A percentile compares a stretch with the other conserved stretches of the same genome.
Conservation (phyloP, 2,113 vertebrate genomes). For the Esox niger region DNA sequence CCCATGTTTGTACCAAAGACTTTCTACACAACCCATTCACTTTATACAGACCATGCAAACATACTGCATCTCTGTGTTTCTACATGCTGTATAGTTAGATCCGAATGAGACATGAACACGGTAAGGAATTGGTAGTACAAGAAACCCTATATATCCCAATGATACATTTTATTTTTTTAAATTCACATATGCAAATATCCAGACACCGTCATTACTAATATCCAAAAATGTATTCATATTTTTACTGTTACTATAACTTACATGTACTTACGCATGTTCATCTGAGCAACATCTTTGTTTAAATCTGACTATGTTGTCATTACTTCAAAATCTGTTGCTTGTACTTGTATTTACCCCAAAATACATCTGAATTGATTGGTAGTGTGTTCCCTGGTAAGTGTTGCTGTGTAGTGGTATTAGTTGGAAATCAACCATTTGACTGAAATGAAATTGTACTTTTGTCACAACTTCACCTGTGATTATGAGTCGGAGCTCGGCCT, state of each 20-base stretch:
- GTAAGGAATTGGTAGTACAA: constrained; percentile 16
- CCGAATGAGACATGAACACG: background rate
- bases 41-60: constrained; percentile 32
- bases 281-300: constrained; percentile 13
- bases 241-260: constrained; percentile 48
- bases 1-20: constrained; percentile 71
- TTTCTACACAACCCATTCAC: constrained; percentile 15
- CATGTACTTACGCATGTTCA: constrained; percentile 29
- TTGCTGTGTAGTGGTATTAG: constrained; percentile 25
- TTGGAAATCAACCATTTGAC: constrained; percentile 12
- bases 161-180: constrained; percentile 48
- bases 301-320: constrained; percentile 6
- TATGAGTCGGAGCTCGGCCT: constrained; percentile 22
- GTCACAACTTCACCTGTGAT: constrained; percentile 13
- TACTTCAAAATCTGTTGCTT: constrained; percentile 16
- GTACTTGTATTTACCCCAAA: constrained; percentile 4
- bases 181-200: constrained; percentile 57
- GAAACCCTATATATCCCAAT: constrained; percentile 21
- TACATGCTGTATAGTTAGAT: constrained; percentile 8
- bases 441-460: constrained; percentile 39
- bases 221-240: constrained; percentile 44
- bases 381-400: background rate
- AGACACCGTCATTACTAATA: constrained; percentile 39
- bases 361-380: background rate
- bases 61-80: constrained; percentile 28